Evolutionary conservation across 2,113 vertebrate species (phyloP).

Genomic region (Chaetorhynchus papuensis): DNA sequence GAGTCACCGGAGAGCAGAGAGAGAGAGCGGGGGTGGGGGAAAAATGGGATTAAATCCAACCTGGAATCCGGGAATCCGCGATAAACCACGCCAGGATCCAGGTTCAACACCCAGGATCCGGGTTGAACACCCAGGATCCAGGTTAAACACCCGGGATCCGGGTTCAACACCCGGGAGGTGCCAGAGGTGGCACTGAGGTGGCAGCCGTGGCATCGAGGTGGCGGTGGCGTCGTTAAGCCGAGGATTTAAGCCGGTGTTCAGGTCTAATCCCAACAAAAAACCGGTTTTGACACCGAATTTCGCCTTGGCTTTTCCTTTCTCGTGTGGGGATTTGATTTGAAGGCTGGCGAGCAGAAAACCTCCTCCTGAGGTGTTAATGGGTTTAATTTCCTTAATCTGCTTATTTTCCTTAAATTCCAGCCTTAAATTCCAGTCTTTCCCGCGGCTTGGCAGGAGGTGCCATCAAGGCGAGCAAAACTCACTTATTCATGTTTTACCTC

Average conservation of each 20-base stretch:
- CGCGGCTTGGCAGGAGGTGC: neutral
- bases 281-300: rapidly evolving
- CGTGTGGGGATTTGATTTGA: neutral
- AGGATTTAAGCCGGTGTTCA: neutral
- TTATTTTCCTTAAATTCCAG: neutral
- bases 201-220: neutral
- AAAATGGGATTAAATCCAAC: neutral
- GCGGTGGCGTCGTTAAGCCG: rapidly evolving
- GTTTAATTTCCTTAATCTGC: neutral
- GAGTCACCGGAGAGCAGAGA: neutral
- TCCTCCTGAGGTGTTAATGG: neutral
- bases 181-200: neutral
- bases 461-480: neutral
- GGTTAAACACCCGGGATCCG: too few species aligned
- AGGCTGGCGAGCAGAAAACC: neutral
- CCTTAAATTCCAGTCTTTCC: neutral
- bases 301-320: rapidly evolving
- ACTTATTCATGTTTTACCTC: rapidly evolving
- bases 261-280: neutral
- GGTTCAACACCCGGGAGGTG: neutral
- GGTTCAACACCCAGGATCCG: too few species aligned
- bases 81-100: neutral
- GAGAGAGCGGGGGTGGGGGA: neutral
- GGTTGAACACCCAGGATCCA: neutral
- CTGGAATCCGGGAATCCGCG: neutral